Evolutionary conservation across 2,888 invertebrate genomes (phyloP).

Genomic region (Xanthia togata): DNA sequence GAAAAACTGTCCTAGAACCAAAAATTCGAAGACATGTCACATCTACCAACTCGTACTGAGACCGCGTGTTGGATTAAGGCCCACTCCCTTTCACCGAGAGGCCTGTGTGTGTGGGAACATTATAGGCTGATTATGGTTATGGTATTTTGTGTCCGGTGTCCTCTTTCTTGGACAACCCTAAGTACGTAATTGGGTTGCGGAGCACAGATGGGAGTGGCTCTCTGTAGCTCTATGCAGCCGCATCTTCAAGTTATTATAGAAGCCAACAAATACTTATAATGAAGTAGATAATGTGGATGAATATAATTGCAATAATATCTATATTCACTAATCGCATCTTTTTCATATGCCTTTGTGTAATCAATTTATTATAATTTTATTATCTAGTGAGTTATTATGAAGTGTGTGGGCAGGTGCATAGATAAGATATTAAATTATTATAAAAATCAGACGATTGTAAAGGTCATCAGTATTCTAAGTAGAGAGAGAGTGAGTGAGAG

Average conservation of each 20-base stretch:
- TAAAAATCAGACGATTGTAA: slow-evolving; percentile 47
- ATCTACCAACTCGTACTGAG: no score
- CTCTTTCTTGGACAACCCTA: no score
- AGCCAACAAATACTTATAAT: not conserved
- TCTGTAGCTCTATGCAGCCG: not conserved
- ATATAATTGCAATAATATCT: slow-evolving; percentile 17
- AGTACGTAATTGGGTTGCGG: not conserved
- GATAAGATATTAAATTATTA: slow-evolving; percentile 35
- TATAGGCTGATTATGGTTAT: no score
- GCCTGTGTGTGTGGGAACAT: no score
- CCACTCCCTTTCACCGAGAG: no score
- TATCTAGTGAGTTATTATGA: slow-evolving; percentile 22
- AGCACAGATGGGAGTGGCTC: not conserved
- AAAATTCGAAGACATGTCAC: no score
- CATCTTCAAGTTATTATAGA: not conserved
- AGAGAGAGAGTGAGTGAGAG: no score
- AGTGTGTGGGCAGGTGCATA: slow-evolving; percentile 42
- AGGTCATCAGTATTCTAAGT: slow-evolving; percentile 37
- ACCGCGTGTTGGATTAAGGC: no score
- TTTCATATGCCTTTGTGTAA: slow-evolving; percentile 16
- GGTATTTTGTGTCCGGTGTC: no score
- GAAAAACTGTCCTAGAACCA: no score
- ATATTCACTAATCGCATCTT: slow-evolving; percentile 27
- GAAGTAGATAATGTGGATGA: not conserved
- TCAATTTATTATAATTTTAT: slow-evolving; percentile 29